These are phyloP conservation scores for Pyrocephalus nanus DNA, from an alignment of 2,797 vertebrate genomes.

Conservation along the genomic window DNA sequence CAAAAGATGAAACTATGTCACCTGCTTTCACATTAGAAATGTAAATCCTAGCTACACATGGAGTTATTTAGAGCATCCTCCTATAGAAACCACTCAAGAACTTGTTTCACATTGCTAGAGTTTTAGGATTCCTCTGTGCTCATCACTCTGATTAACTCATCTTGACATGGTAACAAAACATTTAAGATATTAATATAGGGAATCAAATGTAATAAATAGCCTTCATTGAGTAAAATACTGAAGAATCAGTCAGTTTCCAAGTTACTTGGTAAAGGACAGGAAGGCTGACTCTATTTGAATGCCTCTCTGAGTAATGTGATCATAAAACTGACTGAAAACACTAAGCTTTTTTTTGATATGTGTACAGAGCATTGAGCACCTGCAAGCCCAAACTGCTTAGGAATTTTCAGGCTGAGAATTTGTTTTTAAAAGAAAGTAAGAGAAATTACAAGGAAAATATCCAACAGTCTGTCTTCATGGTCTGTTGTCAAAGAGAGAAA, in stretches of 20 bases:
- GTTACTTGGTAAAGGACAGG: neutral
- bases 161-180: neutral
- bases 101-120: neutral
- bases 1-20: slow-evolving; percentile 28
- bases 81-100: slow-evolving; percentile 2
- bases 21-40: slow-evolving; percentile 44
- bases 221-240: neutral
- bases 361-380: neutral
- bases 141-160: neutral
- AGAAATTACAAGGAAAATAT: neutral
- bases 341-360: neutral
- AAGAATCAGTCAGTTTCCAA: neutral
- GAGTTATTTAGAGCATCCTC: slow-evolving; percentile 5
- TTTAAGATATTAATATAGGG: neutral
- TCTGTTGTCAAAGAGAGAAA: neutral
- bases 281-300: neutral
- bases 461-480: neutral
- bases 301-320: neutral
- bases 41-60: slow-evolving; percentile 32
- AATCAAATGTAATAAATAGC: slow-evolving; percentile 18
- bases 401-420: neutral
- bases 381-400: neutral
- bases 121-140: slow-evolving; percentile 35
- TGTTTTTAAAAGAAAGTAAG: neutral
- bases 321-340: neutral